Conservation (phyloP, 1,140 invertebrate genomes). For the Lysiphlebus fabarum region DNA sequence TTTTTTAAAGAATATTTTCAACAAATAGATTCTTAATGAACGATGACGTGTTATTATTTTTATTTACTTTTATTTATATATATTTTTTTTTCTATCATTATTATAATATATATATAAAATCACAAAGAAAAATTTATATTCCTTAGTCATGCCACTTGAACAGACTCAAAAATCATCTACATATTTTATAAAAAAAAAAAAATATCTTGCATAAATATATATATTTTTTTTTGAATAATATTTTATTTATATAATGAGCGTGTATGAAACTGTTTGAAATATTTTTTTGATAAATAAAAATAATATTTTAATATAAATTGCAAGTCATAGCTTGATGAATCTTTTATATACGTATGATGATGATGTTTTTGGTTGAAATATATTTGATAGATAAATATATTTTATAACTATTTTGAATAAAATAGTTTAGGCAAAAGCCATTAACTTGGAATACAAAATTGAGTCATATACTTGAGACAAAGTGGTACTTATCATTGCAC, state of each 20-base stretch:
- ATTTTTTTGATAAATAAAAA: too few species aligned
- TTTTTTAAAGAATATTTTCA: conserved; percentile 11
- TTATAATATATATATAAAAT: background rate
- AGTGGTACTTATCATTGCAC: conserved; percentile 21
- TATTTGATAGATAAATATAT: background rate
- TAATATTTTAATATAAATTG: too few species aligned
- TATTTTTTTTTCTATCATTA: background rate
- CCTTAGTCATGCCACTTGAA: conserved; percentile 9
- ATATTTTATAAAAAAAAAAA: too few species aligned
- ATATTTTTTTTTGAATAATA: too few species aligned
- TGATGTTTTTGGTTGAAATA: background rate
- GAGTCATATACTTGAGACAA: conserved; percentile 23
- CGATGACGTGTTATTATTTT: conserved; percentile 27
- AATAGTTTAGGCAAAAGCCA: background rate
- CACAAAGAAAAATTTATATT: conserved; percentile 4
- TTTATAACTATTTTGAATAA: background rate
- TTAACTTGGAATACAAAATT: conserved; percentile 15
- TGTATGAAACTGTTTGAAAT: too few species aligned
- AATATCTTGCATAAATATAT: too few species aligned
- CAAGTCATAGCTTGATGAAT: too few species aligned
- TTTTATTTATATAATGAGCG: too few species aligned
- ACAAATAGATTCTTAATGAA: conserved; percentile 32
- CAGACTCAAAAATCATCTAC: too few species aligned
- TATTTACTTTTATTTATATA: conserved; percentile 13
- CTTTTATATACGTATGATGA: too few species aligned